phyloP scores from a whole-genome alignment of 2,888 invertebrate species.

The Pasiphila rectangulata region DNA sequence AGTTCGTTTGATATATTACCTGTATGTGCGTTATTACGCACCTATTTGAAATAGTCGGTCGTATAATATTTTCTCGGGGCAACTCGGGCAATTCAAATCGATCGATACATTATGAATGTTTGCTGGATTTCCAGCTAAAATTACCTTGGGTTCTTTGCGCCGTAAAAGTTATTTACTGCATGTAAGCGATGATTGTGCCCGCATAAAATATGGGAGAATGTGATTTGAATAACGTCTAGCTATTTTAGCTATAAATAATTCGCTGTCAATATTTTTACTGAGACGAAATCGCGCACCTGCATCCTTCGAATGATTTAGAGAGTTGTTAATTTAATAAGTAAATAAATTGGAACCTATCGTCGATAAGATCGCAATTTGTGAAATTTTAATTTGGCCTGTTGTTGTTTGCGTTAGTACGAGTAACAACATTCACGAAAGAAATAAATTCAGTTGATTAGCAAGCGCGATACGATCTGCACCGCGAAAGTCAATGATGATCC shows the following conservation, averaged over 20 bases:
- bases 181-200: constrained; percentile 43
- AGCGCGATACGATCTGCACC: constrained; percentile 41
- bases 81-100: constrained; percentile 51
- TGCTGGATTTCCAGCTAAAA: constrained; percentile 50
- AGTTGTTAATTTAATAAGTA: constrained; percentile 34
- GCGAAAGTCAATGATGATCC: constrained; percentile 61
- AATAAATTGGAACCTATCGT: constrained; percentile 41
- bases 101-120: constrained; percentile 47
- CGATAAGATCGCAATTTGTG: constrained; percentile 45
- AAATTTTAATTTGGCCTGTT: constrained; percentile 51
- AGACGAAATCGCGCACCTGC: constrained; percentile 30
- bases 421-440: constrained; percentile 35
- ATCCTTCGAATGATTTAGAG: constrained; percentile 31
- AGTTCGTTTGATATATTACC: constrained; percentile 61
- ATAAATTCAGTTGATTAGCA: constrained; percentile 40
- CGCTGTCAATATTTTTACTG: constrained; percentile 24
- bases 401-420: constrained; percentile 34
- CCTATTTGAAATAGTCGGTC: constrained; percentile 55
- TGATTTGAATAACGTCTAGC: constrained; percentile 36
- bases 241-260: constrained; percentile 28
- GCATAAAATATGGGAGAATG: constrained; percentile 46
- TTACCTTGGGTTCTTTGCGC: constrained; percentile 48
- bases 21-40: constrained; percentile 58
- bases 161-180: constrained; percentile 51
- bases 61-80: constrained; percentile 60